A percentile compares a stretch with the other conserved stretches of the same genome.
Conservation (phyloP, 2,797 vertebrate genomes). For the Streptopelia turtur region DNA sequence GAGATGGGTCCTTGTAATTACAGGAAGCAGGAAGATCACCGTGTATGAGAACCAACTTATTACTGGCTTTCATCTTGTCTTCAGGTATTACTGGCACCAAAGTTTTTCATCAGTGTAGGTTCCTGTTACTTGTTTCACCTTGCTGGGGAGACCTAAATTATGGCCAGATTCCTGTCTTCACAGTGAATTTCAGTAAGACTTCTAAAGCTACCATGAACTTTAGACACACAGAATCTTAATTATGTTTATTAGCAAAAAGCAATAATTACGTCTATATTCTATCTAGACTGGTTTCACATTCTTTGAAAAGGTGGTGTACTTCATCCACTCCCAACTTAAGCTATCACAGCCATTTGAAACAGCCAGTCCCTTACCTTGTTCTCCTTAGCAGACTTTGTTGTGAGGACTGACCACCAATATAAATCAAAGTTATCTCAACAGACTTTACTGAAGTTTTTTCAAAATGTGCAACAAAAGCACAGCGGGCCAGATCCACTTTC, state of each 20-base stretch:
- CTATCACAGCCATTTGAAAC: accelerated
- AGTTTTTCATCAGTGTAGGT: not conserved
- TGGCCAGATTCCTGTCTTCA: not conserved
- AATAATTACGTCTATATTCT: not conserved
- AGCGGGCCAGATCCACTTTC: not conserved
- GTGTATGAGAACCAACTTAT: not conserved
- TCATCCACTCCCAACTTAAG: not conserved
- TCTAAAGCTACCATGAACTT: not conserved
- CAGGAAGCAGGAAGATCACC: not conserved
- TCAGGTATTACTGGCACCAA: not conserved
- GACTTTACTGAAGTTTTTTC: not conserved
- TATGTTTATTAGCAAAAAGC: not conserved
- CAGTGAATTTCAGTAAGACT: not conserved
- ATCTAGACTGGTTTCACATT: not conserved
- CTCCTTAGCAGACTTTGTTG: not conserved
- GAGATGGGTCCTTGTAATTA: not conserved
- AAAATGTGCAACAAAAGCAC: not conserved
- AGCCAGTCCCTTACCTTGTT: not conserved
- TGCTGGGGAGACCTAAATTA: not conserved
- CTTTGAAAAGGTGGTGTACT: not conserved
- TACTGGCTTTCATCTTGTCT: not conserved
- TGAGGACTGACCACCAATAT: not conserved
- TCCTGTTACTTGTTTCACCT: not conserved
- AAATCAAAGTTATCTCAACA: not conserved
- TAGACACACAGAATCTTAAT: not conserved